Conservation (phyloP, 92 coral and sea anemone genomes). For the Zoanthus sansibaricus region DNA sequence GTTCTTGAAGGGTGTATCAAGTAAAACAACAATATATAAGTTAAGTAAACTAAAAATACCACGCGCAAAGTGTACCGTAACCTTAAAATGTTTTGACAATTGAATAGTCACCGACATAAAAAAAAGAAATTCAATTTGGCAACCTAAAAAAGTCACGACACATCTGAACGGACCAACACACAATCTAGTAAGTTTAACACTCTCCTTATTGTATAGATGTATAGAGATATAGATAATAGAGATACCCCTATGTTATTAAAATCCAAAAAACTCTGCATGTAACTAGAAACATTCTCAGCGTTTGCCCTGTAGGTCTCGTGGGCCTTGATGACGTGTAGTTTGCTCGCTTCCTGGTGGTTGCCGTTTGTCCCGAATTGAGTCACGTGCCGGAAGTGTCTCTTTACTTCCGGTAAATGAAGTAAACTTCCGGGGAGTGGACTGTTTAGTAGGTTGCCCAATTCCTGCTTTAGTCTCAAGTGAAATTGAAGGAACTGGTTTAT, state of each 20-base stretch:
- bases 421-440: background rate
- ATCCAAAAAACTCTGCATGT: background rate
- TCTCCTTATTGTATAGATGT: background rate
- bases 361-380: background rate
- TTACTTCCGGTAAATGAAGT: constrained; percentile 30
- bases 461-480: background rate
- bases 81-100: too few relatives aligned
- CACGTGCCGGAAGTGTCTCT: constrained; percentile 17
- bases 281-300: background rate
- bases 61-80: too few relatives aligned
- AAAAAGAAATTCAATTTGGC: too few relatives aligned
- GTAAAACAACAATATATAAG: too few relatives aligned
- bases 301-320: background rate
- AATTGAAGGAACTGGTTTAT: background rate
- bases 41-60: too few relatives aligned
- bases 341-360: background rate
- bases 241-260: background rate
- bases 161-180: background rate
- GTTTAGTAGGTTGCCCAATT: constrained; percentile 1
- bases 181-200: background rate
- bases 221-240: background rate
- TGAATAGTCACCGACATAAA: too few relatives aligned
- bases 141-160: too few relatives aligned
- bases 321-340: background rate
- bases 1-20: too few relatives aligned